Evolutionary conservation across 2,797 vertebrate genomes (phyloP), one percentile per base, ranked within the genome.

Genomic region (Luscinia megarhynchos): DNA sequence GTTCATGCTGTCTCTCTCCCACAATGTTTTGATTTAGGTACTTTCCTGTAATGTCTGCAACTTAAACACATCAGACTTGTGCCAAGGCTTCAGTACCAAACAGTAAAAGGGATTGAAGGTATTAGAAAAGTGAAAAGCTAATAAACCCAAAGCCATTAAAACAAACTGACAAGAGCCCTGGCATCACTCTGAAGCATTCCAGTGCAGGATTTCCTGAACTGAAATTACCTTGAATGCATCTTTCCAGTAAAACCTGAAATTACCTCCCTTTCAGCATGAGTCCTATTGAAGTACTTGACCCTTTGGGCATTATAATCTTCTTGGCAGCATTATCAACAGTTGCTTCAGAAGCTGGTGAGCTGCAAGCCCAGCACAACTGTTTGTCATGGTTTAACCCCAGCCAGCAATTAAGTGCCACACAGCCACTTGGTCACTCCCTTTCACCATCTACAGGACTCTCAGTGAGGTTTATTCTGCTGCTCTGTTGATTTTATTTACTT

Each of bases 1-100:
- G 3, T 67, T 94, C 82, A 79, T 14, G 11, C 87, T 46, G 53
- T 40, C 78, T 91, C 87, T 92, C 94, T 87, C 93, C 91, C 85
- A 96, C 95, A 89, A 32, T 95, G 89, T 95, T 97, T 94, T 94
- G 70, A 80, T 96, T 93, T 93, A 89, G 80, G 82, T 94, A 90
- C 91, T 93, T 91, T 88, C 91, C 87, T 90, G 83, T 79, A 89
- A 90, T 16, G 74, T 82, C 77, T 84, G 70, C 67, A 91, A 93
- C 94, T 89, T 84, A 86, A 96, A 94, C 85, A 96, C 53, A 79
- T 14, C 74, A 36, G 45, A 93, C 84, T 22, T 72, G 89, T 94
- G 93, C 93, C 95, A 96, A 84, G 67, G 57, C 64, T 91, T 68
- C 72, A 54, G 61, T 67, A 54, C 43, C 54, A 82, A 94, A 88